phyloP scores from a whole-genome alignment of 2,888 invertebrate species.

The Nephrotoma guestfalica region DNA sequence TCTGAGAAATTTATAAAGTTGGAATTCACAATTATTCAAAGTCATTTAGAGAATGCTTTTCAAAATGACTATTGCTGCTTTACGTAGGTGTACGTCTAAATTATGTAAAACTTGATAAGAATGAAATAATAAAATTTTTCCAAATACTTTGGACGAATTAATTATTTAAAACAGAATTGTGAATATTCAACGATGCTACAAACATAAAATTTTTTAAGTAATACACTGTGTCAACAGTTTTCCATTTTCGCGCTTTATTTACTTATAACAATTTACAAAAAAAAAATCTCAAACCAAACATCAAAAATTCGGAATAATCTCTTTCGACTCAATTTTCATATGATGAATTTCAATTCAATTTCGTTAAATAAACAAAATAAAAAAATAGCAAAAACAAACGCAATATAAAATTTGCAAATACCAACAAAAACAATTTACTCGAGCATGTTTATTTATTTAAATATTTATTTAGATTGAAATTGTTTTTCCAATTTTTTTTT shows the following conservation, averaged over 20 bases:
- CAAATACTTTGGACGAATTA: too few species aligned
- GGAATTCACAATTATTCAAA: too few species aligned
- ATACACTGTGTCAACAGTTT: neutral
- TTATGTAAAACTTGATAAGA: too few species aligned
- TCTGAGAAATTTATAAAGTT: too few species aligned
- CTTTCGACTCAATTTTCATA: neutral
- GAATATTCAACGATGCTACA: too few species aligned
- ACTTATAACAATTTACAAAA: neutral
- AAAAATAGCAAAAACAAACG: neutral
- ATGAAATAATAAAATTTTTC: too few species aligned
- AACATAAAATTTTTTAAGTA: too few species aligned
- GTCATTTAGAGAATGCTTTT: too few species aligned
- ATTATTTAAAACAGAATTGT: too few species aligned
- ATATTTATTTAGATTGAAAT: neutral
- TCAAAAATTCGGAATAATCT: neutral
- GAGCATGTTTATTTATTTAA: too few species aligned
- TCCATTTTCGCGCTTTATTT: neutral
- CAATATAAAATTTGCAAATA: neutral
- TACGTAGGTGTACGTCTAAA: too few species aligned
- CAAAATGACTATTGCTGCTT: too few species aligned
- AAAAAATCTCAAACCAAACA: neutral
- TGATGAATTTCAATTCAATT: neutral
- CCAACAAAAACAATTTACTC: neutral
- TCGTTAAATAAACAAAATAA: neutral
- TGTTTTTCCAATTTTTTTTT: neutral